These are phyloP conservation scores for Platichthys flesus DNA, from an alignment of 2,113 vertebrate species.

Conservation along the genomic window DNA sequence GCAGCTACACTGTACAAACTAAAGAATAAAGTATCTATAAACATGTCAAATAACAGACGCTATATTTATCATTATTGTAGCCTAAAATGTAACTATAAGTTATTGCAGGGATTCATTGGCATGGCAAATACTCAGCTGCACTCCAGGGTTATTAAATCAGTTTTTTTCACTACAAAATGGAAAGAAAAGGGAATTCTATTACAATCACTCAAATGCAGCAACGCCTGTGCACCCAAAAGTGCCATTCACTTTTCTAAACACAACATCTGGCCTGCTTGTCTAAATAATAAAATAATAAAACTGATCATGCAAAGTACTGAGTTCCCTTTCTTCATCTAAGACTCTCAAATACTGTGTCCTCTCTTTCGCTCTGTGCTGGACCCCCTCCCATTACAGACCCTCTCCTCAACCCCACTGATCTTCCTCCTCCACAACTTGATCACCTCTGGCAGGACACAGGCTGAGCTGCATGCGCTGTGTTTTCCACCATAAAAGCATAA, in stretches of 20 bases:
- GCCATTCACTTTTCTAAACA: background rate
- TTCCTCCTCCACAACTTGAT: slow-evolving; percentile 7
- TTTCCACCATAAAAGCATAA: background rate
- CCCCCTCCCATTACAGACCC: background rate
- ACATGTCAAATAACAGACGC: background rate
- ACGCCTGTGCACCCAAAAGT: background rate
- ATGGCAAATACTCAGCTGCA: too few relatives aligned
- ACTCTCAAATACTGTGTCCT: background rate
- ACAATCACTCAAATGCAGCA: background rate
- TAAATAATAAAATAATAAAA: too few relatives aligned
- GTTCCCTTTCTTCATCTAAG: too few relatives aligned
- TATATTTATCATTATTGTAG: background rate
- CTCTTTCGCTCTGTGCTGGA: slow-evolving; percentile 4
- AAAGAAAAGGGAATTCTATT: background rate
- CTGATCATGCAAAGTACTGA: too few relatives aligned
- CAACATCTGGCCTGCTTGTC: too few relatives aligned
- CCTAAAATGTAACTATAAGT: background rate
- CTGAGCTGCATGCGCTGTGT: background rate
- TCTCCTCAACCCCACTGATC: background rate
- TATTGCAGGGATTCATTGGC: background rate
- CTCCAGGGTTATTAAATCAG: too few relatives aligned
- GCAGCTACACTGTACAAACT: too few relatives aligned
- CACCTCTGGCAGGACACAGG: slow-evolving; percentile 11
- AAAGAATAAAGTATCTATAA: too few relatives aligned
- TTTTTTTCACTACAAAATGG: background rate